These are phyloP conservation scores for Acanthurus lineatus DNA, from an alignment of 2,797 vertebrate species.

Conservation along the genomic window DNA sequence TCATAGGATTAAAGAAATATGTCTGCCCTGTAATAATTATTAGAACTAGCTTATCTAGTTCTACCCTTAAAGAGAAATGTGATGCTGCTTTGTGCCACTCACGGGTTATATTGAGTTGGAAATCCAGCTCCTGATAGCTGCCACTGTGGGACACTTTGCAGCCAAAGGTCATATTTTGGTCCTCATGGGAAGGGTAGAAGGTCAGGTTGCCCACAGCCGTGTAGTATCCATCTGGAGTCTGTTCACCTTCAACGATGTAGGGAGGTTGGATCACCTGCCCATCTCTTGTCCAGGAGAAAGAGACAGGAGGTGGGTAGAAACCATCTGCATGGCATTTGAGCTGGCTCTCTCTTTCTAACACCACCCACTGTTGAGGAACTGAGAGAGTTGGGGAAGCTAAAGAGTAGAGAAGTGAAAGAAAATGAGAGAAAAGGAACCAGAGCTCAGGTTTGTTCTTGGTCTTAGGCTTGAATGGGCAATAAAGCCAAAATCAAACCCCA, in stretches of 20 bases:
- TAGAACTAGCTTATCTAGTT: neutral
- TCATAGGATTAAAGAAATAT: neutral
- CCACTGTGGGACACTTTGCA: constrained; percentile 80
- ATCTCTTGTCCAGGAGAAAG: constrained; percentile 82
- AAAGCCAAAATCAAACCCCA: neutral
- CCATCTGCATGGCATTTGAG: constrained; percentile 78
- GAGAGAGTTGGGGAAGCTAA: constrained; percentile 70
- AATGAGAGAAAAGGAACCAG: neutral
- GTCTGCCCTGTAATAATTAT: neutral
- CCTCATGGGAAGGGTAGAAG: constrained; percentile 69
- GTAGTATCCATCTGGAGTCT: constrained; percentile 73
- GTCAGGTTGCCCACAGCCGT: constrained; percentile 74
- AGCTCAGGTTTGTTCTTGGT: neutral
- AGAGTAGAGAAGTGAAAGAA: neutral
- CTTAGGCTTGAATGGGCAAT: constrained; percentile 1
- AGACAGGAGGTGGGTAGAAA: constrained; percentile 82
- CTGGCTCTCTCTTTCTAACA: constrained; percentile 70
- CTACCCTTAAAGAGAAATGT: neutral
- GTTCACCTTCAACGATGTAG: constrained; percentile 57
- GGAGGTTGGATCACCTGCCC: constrained; percentile 63
- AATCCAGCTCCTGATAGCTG: constrained; percentile 59
- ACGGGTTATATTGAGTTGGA: constrained; percentile 81
- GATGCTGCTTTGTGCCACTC: constrained; percentile 50
- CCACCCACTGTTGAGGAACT: constrained; percentile 74
- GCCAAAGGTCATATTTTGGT: constrained; percentile 81